Base-by-base conservation (phyloP, 2,113 vertebrate species). In the Nothoprocta pentlandii region DNA sequence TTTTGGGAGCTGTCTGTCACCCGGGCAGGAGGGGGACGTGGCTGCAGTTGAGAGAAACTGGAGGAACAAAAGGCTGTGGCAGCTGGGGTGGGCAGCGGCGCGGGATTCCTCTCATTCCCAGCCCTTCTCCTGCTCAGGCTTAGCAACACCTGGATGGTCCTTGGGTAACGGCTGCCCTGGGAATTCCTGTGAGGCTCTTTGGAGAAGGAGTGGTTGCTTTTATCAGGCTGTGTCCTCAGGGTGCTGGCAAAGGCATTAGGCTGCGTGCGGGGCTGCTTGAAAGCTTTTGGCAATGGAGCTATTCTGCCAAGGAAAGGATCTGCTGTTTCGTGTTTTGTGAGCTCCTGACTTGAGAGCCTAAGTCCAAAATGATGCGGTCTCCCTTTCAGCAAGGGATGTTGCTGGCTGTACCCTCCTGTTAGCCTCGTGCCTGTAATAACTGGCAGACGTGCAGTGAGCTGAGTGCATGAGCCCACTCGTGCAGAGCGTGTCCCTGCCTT, bases 1-100 rank as follows among this genome's bases (percentile, higher is more conserved):
- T 98, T 98, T 98, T 98, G 97, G 97, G 97, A 98, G 97, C 97
- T 98, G 98, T 98, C 98, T 98, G 98, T 99, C 98, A 98, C 95
- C 98, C 80, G 76, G 96, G 97, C 96, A 70, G 90, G 93, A 89
- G 89, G 85, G 95, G 92, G 95, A 96, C 73, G 85, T 92, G 96
- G 95, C 93, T 89, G 73, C 23, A 90, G 87, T 62, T 71, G 92
- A 96, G 90, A 84, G 95, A 96, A 95, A 97, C 47, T 36, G 51
- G 86, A 93, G 86, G 79, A 97, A 97, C 95, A 97, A 95, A 97
- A 98, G 98, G 96, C 98, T 74, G 81, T 93, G 96, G 97, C 98
- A 98, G 92, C 97, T 98, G 97, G 97, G 97, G 94, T 80, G 97
- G 97, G 93, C 96, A 96, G 96, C 96, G 95, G 94, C 97, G 95